Conservation (phyloP, 2,888 invertebrate species). For the Cheilosia soror region DNA sequence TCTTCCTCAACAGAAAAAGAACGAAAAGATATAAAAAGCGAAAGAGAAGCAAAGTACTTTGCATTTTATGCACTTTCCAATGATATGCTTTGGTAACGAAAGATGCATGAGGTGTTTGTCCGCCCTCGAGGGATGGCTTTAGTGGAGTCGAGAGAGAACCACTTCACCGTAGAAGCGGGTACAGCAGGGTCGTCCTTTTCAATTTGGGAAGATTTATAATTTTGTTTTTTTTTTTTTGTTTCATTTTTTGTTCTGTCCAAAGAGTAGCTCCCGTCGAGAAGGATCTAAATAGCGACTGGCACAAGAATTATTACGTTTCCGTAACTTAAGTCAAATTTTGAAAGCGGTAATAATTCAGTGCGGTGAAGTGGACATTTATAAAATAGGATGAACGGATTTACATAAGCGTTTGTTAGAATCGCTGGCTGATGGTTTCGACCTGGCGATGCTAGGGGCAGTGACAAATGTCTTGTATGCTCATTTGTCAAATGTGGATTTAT, state of each 20-base stretch:
- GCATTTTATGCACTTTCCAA: conserved; percentile 70
- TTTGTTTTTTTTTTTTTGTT: conserved; percentile 41
- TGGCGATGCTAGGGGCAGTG: conserved; percentile 47
- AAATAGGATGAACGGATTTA: conserved; percentile 66
- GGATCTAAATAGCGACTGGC: conserved; percentile 62
- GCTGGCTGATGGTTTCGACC: conserved; percentile 52
- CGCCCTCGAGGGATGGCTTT: conserved; percentile 10
- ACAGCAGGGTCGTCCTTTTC: conserved; percentile 66
- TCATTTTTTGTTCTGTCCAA: not conserved
- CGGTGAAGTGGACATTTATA: conserved; percentile 71
- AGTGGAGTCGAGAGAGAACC: conserved; percentile 29
- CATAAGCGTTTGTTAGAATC: conserved; percentile 24
- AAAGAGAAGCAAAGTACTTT: conserved; percentile 18
- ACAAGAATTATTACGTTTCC: conserved; percentile 73
- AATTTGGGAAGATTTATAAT: conserved; percentile 70
- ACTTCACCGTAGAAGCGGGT: conserved; percentile 38
- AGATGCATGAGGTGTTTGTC: conserved; percentile 62
- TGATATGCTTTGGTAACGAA: conserved; percentile 41
- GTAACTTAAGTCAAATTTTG: conserved; percentile 72
- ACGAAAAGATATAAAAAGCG: not conserved
- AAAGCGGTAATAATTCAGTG: conserved; percentile 68
- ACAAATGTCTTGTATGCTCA: conserved; percentile 65
- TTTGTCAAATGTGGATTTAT: conserved; percentile 69
- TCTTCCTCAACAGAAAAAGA: conserved; percentile 1
- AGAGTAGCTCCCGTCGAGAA: conserved; percentile 14